Percentiles rank a stretch among this genome's conserved stretches.
Evolutionary conservation across 2,888 invertebrate genomes (phyloP).

Genomic region (Callyntrura sp.): DNA sequence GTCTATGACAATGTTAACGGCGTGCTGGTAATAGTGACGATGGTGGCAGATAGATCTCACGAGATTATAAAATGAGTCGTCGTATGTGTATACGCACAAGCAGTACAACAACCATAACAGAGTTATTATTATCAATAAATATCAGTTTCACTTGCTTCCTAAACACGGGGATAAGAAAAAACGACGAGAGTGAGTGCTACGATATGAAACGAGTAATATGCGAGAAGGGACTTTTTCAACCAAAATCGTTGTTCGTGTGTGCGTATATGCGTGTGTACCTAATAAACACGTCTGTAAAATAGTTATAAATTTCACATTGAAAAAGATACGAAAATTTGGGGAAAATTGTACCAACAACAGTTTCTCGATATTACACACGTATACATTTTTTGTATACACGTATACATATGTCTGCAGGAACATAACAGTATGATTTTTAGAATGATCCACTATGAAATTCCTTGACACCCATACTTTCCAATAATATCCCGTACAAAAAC

Average conservation of each 20-base stretch:
- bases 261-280: constrained; percentile 47
- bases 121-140: constrained; percentile 4
- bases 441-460: no score
- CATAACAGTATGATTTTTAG: no score
- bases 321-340: background rate
- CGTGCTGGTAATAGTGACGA: constrained; percentile 42
- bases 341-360: background rate
- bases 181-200: background rate
- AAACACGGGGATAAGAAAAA: background rate
- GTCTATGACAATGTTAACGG: constrained; percentile 16
- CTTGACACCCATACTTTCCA: no score
- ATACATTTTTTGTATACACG: no score
- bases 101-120: background rate
- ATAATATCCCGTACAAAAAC: no score
- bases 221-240: background rate
- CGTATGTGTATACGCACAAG: background rate
- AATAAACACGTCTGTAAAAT: background rate
- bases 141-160: constrained; percentile 14
- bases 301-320: background rate
- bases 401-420: no score
- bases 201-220: background rate
- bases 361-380: background rate
- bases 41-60: constrained; percentile 53
- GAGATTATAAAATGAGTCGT: constrained; percentile 13
- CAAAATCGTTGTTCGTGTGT: constrained; percentile 58